Evolutionary conservation across 2,797 vertebrate species (phyloP).

Genomic region (Sebastes cheni): DNA sequence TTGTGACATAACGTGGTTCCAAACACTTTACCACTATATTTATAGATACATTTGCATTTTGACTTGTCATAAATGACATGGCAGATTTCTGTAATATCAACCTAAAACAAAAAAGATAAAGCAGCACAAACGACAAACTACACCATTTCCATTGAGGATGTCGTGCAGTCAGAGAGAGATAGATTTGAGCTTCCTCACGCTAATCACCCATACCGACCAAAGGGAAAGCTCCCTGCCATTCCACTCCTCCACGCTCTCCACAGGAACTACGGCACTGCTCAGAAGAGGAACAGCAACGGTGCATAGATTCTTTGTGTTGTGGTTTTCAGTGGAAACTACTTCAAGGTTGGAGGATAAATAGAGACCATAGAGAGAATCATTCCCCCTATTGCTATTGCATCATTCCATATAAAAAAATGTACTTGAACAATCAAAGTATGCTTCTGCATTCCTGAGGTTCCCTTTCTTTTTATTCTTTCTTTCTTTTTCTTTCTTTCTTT

Average conservation of each 20-base stretch:
- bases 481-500: background rate
- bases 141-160: background rate
- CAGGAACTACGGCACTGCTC: background rate
- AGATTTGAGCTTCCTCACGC: background rate
- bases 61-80: background rate
- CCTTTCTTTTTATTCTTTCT: background rate
- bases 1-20: background rate
- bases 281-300: background rate
- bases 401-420: conserved; percentile 28
- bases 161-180: background rate
- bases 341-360: background rate
- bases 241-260: background rate
- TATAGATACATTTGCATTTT: background rate
- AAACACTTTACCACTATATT: background rate
- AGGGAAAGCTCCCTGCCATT: background rate
- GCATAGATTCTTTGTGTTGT: background rate
- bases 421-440: conserved; percentile 13
- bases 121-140: background rate
- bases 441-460: background rate
- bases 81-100: background rate
- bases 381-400: background rate
- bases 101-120: background rate
- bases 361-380: background rate
- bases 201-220: background rate
- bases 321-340: background rate